Percentiles rank a stretch among this genome's conserved stretches.
Evolutionary conservation across 2,797 vertebrate genomes (phyloP).

Genomic region (Heteromormyrus szaboi): DNA sequence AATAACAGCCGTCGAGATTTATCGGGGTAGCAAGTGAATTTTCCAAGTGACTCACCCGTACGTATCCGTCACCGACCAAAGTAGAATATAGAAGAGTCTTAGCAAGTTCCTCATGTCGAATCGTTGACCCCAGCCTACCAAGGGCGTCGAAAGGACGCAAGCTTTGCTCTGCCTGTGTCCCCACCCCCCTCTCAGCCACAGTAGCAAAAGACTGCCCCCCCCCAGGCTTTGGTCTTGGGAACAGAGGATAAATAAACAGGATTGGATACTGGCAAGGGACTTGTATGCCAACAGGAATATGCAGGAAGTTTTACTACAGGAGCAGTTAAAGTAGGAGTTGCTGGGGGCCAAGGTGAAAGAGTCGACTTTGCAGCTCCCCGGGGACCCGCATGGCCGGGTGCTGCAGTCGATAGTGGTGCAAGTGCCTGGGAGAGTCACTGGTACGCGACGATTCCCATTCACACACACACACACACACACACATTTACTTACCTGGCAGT

Average conservation of each 20-base stretch:
- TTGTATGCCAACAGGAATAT: slow-evolving; percentile 31
- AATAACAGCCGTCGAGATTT: slow-evolving; percentile 3
- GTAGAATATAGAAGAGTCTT: neutral
- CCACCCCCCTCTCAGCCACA: neutral
- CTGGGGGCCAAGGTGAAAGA: slow-evolving; percentile 34
- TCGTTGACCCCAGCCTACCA: neutral
- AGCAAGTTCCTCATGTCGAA: neutral
- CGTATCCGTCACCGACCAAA: neutral
- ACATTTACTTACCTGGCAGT: neutral
- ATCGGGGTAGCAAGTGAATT: slow-evolving; percentile 1
- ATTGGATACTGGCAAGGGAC: slow-evolving; percentile 26
- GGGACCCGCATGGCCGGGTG: slow-evolving; percentile 34
- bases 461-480: neutral
- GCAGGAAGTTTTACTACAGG: slow-evolving; percentile 37
- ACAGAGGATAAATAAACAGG: slow-evolving; percentile 40
- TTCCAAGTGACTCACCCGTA: neutral
- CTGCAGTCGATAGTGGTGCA: slow-evolving; percentile 16
- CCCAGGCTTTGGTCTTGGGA: slow-evolving; percentile 26
- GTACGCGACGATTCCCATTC: neutral
- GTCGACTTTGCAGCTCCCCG: slow-evolving; percentile 28
- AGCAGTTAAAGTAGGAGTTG: slow-evolving; percentile 37
- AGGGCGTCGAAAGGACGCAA: neutral
- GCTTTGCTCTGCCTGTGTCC: neutral
- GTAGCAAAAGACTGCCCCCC: slow-evolving; percentile 14
- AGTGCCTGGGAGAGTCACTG: slow-evolving; percentile 13